Evolutionary conservation across 2,113 vertebrate species (phyloP), one percentile per base, ranked within the genome.

Genomic region (Semnornis frantzii): DNA sequence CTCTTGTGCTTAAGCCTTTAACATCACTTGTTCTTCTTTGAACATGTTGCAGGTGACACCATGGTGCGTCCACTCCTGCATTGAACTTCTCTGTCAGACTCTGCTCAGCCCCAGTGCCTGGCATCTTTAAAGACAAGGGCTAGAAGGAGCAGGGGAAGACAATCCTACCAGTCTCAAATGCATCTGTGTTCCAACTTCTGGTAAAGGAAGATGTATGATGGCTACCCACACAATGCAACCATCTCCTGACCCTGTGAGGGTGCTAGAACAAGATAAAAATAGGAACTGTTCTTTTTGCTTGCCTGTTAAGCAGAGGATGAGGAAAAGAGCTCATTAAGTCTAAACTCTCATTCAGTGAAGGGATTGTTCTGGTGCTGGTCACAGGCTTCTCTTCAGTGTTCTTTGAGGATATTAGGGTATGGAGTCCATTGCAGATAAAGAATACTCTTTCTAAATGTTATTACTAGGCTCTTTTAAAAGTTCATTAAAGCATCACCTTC

Each of bases 401-500:
- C 42, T 54, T 48, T 76, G 44, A 57, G 1, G 5, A 54, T 37
- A 42, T 30, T 64, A 33, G 39, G 66, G 50, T 15, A 66, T 18
- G 3, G 10, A 10, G 2, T 50, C 59, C 68, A 58, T 78, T 91
- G 73, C 48, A 71, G 27, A 23, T 58, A 79, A 65, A 79, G 55
- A 84, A 72, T 39, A 31, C 8, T 64, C 58, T 87, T 82, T 89
- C 82, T 89, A 50, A 30, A 89, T 57, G 59, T 72, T 66, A 76
- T 17, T n/a, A 72, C 30, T 82, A 86, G 64, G 57, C 5, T 58
- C 69, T 73, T 85, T 68, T 76, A 63, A 85, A 85, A 76, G n/a
- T 72, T 94, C 44, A 65, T 94, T 91, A 91, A 92, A 85, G 39
- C 50, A 62, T 59, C n/a, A 63, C 18, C 16, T 59, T 95, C 55